phyloP scores from a whole-genome alignment of 2,888 invertebrate genomes.

The Teleiodes luculella region DNA sequence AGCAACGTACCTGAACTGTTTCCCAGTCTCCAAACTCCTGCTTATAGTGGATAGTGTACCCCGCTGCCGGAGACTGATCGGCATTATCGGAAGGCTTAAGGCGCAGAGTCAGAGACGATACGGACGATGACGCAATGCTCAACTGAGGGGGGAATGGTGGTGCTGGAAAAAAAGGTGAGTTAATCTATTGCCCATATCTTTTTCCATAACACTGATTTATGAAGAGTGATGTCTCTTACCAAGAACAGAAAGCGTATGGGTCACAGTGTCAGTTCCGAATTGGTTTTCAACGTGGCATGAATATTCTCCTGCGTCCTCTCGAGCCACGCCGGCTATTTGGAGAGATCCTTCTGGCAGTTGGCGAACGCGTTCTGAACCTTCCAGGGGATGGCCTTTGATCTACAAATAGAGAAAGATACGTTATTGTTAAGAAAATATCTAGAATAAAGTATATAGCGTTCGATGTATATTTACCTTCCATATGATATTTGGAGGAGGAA shows the following conservation, averaged over 20 bases:
- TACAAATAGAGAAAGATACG: constrained; percentile 25
- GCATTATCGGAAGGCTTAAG: constrained; percentile 81
- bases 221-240: constrained; percentile 80
- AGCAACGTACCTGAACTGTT: constrained; percentile 81
- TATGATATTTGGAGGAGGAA: constrained; percentile 91
- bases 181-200: background rate
- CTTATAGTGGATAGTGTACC: constrained; percentile 94
- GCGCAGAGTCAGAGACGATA: constrained; percentile 70
- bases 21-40: constrained; percentile 97
- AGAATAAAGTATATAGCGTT: too few relatives aligned
- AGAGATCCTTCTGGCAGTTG: constrained; percentile 94
- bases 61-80: constrained; percentile 93
- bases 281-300: constrained; percentile 95
- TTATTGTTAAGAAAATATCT: background rate
- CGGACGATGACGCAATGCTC: constrained; percentile 72
- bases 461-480: constrained; percentile 83
- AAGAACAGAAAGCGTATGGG: constrained; percentile 92
- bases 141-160: constrained; percentile 74
- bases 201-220: too few relatives aligned
- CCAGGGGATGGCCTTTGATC: constrained; percentile 88
- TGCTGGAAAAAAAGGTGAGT: constrained; percentile 37
- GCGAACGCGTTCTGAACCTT: constrained; percentile 88
- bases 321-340: constrained; percentile 92
- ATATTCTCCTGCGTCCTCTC: constrained; percentile 95
- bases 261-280: constrained; percentile 94